A percentile compares a stretch with the other conserved stretches of the same genome.
These are phyloP conservation scores for Glaucomys volans DNA, from an alignment of 2,113 vertebrate genomes.

Conservation along the genomic window DNA sequence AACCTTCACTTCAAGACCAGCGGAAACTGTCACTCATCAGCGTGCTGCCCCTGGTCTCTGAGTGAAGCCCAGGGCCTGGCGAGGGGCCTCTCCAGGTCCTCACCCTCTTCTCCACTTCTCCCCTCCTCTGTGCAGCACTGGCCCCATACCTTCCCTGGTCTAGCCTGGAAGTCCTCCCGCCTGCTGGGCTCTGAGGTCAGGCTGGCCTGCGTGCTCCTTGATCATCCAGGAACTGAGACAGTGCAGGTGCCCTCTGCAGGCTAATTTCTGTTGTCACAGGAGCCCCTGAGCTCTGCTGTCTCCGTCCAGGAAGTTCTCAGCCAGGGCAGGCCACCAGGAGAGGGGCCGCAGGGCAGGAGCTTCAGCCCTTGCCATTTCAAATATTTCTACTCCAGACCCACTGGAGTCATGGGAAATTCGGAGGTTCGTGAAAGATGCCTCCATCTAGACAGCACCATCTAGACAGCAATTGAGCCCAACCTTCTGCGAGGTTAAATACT, in stretches of 20 bases:
- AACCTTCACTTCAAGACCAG: neutral
- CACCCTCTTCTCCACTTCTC: no score
- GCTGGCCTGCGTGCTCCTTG: neutral
- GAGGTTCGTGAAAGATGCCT: neutral
- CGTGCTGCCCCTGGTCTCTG: rapidly evolving
- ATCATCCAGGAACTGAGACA: neutral
- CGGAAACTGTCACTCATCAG: neutral
- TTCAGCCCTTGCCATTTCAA: neutral
- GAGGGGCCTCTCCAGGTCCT: neutral
- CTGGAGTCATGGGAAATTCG: neutral
- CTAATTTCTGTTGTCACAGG: neutral
- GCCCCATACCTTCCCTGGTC: neutral
- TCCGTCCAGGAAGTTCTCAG: neutral
- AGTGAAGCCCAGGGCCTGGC: neutral
- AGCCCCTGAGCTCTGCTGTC: neutral
- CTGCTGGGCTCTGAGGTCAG: neutral
- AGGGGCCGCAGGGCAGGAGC: no score
- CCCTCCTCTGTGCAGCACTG: neutral
- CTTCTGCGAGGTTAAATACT: neutral
- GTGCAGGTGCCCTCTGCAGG: neutral
- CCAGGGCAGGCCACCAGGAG: neutral
- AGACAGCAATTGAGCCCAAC: neutral
- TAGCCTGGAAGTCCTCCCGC: neutral
- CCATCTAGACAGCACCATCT: neutral
- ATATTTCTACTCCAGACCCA: neutral